phyloP scores from a whole-genome alignment of 1,140 invertebrate genomes.

The Aricia agestis region DNA sequence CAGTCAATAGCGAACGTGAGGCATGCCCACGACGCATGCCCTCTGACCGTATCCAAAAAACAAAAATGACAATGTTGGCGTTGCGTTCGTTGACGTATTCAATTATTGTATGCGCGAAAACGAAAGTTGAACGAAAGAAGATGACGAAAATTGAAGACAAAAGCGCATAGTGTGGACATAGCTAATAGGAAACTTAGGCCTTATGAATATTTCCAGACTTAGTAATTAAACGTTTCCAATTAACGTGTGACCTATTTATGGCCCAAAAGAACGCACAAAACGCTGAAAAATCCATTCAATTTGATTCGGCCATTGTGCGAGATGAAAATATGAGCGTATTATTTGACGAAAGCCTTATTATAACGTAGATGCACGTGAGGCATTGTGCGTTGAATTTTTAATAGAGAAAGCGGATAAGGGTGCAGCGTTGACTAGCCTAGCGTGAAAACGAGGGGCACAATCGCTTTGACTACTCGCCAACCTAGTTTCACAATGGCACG shows the following conservation, averaged over 20 bases:
- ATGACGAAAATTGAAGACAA: too few species aligned
- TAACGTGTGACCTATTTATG: neutral
- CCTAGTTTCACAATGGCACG: neutral
- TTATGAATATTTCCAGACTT: too few species aligned
- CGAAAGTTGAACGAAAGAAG: too few species aligned
- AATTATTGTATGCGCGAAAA: too few species aligned
- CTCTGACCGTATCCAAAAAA: too few species aligned
- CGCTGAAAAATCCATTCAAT: constrained; percentile 8
- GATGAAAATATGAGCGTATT: constrained; percentile 11
- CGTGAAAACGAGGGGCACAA: constrained; percentile 1
- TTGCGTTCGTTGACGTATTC: too few species aligned
- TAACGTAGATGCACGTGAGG: constrained; percentile 12
- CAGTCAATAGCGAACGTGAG: too few species aligned
- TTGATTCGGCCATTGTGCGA: constrained; percentile 12
- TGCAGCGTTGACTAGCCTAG: constrained; percentile 3
- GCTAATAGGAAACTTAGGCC: too few species aligned
- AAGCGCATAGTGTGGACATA: too few species aligned
- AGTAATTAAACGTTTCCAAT: neutral
- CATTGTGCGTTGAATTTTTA: constrained; percentile 18
- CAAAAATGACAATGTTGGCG: too few species aligned
- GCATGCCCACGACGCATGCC: too few species aligned
- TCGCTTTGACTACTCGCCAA: constrained; percentile 15
- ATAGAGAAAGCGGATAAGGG: constrained; percentile 16
- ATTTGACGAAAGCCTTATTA: constrained; percentile 11
- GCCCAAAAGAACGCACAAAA: neutral